These are phyloP conservation scores for Hemicentrotus pulcherrimus DNA, from an alignment of 35 echinoderm and acorn worm species.

Conservation along the genomic window DNA sequence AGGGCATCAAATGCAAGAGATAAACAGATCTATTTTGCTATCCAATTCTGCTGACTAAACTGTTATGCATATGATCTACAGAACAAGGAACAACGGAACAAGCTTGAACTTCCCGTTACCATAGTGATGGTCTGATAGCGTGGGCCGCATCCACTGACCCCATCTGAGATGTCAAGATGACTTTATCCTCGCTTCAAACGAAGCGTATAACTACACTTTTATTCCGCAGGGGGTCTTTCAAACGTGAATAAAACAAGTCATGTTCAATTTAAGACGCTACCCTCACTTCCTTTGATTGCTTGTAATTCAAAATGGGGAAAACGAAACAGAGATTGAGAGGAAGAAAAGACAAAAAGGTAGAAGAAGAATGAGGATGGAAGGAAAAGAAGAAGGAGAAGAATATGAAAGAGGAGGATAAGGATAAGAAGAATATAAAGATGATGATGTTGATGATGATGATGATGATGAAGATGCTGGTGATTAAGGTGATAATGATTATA, in stretches of 20 bases:
- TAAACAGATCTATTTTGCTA: background rate
- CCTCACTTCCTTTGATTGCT: too few species aligned
- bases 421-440: background rate
- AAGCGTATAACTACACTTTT: too few species aligned
- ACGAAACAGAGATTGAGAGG: background rate
- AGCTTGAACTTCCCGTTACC: background rate
- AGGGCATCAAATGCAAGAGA: background rate
- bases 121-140: background rate
- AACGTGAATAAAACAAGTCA: too few species aligned
- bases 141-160: background rate
- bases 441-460: too few species aligned
- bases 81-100: background rate
- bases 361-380: background rate
- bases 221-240: too few species aligned
- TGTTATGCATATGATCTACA: background rate
- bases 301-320: background rate
- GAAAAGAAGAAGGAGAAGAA: background rate
- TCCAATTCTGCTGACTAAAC: background rate
- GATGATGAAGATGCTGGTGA: background rate
- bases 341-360: background rate
- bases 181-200: background rate
- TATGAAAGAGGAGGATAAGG: background rate
- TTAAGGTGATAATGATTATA: background rate
- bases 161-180: background rate
- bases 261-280: too few species aligned